These are phyloP conservation scores for Orius insidiosus DNA, from an alignment of 1,140 invertebrate genomes.

Conservation along the genomic window DNA sequence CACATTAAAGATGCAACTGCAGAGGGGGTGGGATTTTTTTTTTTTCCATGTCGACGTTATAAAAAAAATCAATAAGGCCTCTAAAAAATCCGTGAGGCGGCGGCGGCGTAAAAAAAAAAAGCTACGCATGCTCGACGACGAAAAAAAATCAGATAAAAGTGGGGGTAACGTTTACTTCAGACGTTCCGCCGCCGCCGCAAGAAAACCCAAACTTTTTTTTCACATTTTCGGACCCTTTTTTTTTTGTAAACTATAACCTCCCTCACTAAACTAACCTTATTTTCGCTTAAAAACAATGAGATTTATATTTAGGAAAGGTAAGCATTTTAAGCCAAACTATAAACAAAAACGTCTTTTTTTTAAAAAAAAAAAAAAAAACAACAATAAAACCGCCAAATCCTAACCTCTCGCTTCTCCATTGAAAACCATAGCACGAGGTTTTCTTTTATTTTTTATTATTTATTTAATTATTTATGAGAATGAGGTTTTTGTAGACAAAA, in stretches of 20 bases:
- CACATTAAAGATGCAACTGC: constrained; percentile 20
- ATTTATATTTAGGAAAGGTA: too few species aligned
- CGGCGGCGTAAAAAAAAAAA: not conserved
- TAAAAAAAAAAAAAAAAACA: too few species aligned
- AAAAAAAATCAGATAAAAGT: not conserved
- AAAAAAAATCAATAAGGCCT: constrained; percentile 21
- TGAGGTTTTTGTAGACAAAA: too few species aligned
- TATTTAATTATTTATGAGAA: too few species aligned
- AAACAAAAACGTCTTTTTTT: too few species aligned
- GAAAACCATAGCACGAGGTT: too few species aligned
- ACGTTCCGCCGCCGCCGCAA: not conserved
- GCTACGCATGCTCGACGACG: not conserved
- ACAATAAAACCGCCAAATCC: too few species aligned
- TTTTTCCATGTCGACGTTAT: constrained; percentile 11
- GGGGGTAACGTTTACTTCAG: constrained; percentile 1
- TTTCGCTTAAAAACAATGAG: not conserved
- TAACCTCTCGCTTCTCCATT: too few species aligned
- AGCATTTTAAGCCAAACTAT: too few species aligned
- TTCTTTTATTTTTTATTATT: too few species aligned
- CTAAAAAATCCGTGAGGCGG: constrained; percentile 17
- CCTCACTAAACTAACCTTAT: not conserved
- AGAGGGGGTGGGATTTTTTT: constrained; percentile 9
- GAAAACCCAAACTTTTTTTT: not conserved
- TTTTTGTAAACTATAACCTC: not conserved
- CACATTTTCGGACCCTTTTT: not conserved